A percentile compares a stretch with the other conserved stretches of the same genome.
phyloP scores from a whole-genome alignment of 2,888 invertebrate species.

The Amiota minor region DNA sequence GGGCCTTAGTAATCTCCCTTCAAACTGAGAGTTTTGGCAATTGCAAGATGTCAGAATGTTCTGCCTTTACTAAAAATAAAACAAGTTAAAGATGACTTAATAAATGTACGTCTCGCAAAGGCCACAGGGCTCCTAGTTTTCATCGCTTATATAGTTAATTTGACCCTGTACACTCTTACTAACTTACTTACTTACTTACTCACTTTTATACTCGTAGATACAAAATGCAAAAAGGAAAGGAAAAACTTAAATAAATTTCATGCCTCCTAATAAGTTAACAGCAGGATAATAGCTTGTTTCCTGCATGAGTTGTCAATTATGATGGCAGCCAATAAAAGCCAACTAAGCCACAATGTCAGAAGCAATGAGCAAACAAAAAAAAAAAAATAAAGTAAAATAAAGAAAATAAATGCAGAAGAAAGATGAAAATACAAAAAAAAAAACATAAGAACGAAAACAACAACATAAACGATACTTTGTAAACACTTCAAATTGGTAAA shows the following conservation, averaged over 20 bases:
- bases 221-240: conserved; percentile 25
- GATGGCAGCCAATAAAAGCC: conserved; percentile 41
- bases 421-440: conserved; percentile 30
- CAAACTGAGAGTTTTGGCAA: no score
- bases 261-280: conserved; percentile 67
- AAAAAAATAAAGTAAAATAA: conserved; percentile 8
- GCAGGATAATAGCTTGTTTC: conserved; percentile 69
- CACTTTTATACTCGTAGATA: not conserved
- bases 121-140: no score
- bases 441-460: conserved; percentile 7
- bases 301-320: conserved; percentile 70
- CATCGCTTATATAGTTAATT: no score
- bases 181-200: no score
- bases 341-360: conserved; percentile 31
- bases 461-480: conserved; percentile 3
- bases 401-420: conserved; percentile 22
- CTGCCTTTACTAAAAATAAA: no score
- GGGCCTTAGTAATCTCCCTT: no score
- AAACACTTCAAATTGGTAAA: not conserved
- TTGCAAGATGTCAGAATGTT: no score
- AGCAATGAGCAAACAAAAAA: conserved; percentile 6
- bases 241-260: conserved; percentile 51
- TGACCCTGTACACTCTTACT: no score
- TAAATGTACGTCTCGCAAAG: no score
- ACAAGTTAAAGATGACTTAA: no score